Evolutionary conservation across 2,113 vertebrate genomes (phyloP).

Genomic region (Macrotus californicus): DNA sequence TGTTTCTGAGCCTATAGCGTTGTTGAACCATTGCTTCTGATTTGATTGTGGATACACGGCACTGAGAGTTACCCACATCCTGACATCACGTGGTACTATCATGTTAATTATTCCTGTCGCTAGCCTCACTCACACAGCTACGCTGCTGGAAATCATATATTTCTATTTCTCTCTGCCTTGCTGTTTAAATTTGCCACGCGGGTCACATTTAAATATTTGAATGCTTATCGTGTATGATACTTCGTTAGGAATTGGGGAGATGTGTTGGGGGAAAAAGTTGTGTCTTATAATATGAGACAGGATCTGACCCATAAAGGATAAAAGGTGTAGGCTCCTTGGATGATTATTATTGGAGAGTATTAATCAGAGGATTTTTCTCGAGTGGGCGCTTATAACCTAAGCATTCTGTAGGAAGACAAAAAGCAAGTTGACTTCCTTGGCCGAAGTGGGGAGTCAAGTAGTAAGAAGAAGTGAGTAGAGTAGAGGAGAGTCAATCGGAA

Average conservation of each 20-base stretch:
- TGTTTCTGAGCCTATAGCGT: constrained; percentile 9
- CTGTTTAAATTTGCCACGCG: constrained; percentile 40
- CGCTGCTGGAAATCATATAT: not conserved
- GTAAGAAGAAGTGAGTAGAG: constrained; percentile 40
- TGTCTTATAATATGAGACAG: constrained; percentile 20
- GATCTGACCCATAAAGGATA: constrained; percentile 23
- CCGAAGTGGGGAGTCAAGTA: constrained; percentile 64
- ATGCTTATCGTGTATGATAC: not conserved
- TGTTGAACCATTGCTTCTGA: constrained; percentile 1
- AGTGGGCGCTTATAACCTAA: constrained; percentile 62
- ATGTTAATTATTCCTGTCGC: not conserved
- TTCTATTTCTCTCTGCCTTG: constrained; percentile 20
- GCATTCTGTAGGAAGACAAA: constrained; percentile 67
- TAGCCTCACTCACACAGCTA: not conserved
- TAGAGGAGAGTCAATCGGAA: constrained; percentile 59
- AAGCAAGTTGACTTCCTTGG: constrained; percentile 56
- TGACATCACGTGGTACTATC: not conserved
- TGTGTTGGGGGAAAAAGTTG: not conserved
- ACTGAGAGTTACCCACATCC: not conserved
- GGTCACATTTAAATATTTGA: constrained; percentile 46
- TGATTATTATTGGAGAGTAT: constrained; percentile 55
- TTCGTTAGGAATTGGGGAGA: constrained; percentile 32
- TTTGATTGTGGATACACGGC: not conserved
- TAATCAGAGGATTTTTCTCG: constrained; percentile 54
- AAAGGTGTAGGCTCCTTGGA: constrained; percentile 17